Percentiles rank a stretch among this genome's conserved stretches.
These are phyloP conservation scores for Listronotus bonariensis DNA, from an alignment of 1,140 invertebrate species.

Conservation along the genomic window DNA sequence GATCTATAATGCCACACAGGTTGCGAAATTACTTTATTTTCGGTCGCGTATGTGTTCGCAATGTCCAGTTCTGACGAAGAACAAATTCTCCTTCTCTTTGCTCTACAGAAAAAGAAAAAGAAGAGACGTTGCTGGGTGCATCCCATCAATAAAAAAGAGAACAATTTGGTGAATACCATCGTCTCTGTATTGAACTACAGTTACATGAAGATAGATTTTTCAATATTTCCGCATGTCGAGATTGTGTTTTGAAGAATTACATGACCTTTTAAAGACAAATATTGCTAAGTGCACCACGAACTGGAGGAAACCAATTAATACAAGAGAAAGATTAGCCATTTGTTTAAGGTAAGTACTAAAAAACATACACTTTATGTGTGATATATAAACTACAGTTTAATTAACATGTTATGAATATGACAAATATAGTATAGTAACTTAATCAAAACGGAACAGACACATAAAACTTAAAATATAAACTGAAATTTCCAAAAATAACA, in stretches of 20 bases:
- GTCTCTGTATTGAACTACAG: conserved; percentile 18
- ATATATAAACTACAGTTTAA: neutral
- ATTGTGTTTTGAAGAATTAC: conserved; percentile 10
- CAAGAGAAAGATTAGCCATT: conserved; percentile 10
- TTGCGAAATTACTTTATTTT: too few relatives aligned
- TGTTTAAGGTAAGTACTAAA: conserved; percentile 10
- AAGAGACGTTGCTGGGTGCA: conserved; percentile 8
- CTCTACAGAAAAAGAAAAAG: conserved; percentile 16
- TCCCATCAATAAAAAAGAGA: conserved; percentile 7
- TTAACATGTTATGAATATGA: conserved; percentile 3
- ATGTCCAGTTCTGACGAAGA: neutral
- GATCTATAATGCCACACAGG: too few relatives aligned
- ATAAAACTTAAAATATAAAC: too few relatives aligned
- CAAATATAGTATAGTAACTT: neutral
- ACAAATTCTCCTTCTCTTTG: neutral
- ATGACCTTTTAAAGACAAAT: conserved; percentile 9
- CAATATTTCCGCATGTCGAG: conserved; percentile 11
- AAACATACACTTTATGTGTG: neutral
- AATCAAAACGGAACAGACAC: too few relatives aligned
- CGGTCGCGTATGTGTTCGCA: too few relatives aligned
- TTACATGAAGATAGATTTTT: conserved; percentile 16
- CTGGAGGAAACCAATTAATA: conserved; percentile 6
- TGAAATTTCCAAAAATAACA: neutral
- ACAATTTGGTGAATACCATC: conserved; percentile 15
- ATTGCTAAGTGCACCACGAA: neutral